phyloP scores from a whole-genome alignment of 2,113 vertebrate genomes.

The Pontoporia blainvillei region DNA sequence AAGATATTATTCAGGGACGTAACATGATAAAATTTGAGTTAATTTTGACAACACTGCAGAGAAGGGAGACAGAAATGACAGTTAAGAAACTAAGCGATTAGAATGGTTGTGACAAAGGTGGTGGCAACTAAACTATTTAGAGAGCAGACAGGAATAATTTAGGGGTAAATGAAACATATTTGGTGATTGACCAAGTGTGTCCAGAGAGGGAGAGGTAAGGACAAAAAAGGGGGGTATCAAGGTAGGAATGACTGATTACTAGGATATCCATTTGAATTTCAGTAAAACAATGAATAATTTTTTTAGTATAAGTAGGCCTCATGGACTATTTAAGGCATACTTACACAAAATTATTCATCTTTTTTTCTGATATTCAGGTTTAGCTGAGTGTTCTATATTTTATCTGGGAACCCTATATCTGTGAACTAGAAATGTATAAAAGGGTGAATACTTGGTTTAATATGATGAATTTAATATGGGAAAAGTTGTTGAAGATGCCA shows the following conservation, averaged over 20 bases:
- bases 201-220: background rate
- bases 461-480: background rate
- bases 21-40: background rate
- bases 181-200: background rate
- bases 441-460: background rate
- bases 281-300: background rate
- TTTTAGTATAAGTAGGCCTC: background rate
- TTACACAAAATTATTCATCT: background rate
- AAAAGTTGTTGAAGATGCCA: background rate
- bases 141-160: background rate
- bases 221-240: background rate
- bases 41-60: background rate
- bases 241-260: background rate
- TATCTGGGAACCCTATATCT: background rate
- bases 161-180: background rate
- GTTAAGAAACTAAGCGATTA: background rate
- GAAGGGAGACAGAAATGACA: background rate
- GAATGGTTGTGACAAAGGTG: background rate
- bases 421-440: background rate
- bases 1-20: background rate
- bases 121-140: background rate
- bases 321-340: background rate
- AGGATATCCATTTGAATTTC: background rate
- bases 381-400: background rate
- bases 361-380: background rate